Conservation (phyloP, 2,113 vertebrate genomes). For the Tachuris rubrigastra region DNA sequence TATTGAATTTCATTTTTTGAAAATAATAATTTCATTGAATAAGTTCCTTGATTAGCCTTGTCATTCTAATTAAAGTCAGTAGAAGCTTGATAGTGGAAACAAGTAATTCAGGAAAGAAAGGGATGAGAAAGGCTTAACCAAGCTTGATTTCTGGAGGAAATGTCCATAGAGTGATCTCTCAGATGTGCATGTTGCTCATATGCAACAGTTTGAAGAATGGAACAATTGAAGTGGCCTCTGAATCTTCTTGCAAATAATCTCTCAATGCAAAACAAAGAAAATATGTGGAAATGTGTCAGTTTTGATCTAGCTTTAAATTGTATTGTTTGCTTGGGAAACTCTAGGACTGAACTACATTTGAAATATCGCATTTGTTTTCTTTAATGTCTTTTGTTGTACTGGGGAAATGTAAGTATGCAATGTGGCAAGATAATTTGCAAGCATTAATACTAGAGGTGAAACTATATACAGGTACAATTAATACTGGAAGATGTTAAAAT, state of each 20-base stretch:
- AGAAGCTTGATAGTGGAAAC: background rate
- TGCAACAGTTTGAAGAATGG: background rate
- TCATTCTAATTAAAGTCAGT: background rate
- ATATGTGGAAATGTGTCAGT: background rate
- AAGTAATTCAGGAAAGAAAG: background rate
- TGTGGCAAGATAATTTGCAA: background rate
- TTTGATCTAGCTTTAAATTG: background rate
- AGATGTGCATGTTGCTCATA: background rate
- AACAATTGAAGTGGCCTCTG: background rate
- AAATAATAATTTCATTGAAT: background rate
- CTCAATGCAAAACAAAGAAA: background rate
- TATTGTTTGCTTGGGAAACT: background rate
- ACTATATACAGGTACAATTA: background rate
- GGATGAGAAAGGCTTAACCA: background rate
- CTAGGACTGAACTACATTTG: background rate
- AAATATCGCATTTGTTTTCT: background rate
- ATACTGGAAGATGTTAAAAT: background rate
- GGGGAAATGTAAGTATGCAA: background rate
- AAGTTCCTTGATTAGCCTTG: background rate
- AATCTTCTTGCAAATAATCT: background rate
- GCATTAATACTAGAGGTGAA: background rate
- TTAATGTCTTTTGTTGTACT: background rate
- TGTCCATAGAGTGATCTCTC: background rate
- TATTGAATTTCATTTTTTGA: background rate
- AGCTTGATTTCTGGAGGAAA: background rate